These are phyloP conservation scores for Engystomops pustulosus DNA, from an alignment of 2,113 vertebrate species.

Conservation along the genomic window DNA sequence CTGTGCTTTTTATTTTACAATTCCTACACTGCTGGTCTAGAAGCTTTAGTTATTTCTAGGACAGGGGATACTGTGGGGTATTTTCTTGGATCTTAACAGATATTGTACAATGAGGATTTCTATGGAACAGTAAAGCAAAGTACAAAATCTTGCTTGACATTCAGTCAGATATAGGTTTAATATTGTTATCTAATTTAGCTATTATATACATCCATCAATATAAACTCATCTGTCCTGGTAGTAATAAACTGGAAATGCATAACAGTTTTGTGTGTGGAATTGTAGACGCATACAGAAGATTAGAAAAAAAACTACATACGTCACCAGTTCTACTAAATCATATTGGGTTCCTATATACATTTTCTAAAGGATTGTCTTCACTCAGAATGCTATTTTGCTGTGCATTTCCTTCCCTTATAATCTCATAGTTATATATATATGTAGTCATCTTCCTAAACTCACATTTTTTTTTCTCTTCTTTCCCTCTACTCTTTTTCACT, in stretches of 20 bases:
- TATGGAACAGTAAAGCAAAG: too few relatives aligned
- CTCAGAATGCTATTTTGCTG: not conserved
- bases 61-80: not conserved
- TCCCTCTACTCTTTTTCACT: not conserved
- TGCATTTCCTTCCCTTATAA: not conserved
- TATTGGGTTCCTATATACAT: not conserved
- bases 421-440: not conserved
- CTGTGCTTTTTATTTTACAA: not conserved
- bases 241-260: not conserved
- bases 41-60: not conserved
- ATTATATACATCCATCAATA: not conserved
- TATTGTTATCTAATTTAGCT: too few relatives aligned
- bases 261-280: too few relatives aligned
- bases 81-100: not conserved
- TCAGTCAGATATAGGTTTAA: too few relatives aligned
- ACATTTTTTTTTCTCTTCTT: slow-evolving; percentile 26
- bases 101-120: not conserved
- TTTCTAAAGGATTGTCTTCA: not conserved
- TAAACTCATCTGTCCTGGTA: not conserved
- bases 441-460: not conserved
- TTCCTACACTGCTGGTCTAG: not conserved
- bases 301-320: too few relatives aligned
- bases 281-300: too few relatives aligned
- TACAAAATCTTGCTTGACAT: not conserved
- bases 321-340: too few relatives aligned